A percentile compares a stretch with the other conserved stretches of the same genome.
phyloP scores from a whole-genome alignment of 2,888 invertebrate genomes.

The Teleiodes luculella region DNA sequence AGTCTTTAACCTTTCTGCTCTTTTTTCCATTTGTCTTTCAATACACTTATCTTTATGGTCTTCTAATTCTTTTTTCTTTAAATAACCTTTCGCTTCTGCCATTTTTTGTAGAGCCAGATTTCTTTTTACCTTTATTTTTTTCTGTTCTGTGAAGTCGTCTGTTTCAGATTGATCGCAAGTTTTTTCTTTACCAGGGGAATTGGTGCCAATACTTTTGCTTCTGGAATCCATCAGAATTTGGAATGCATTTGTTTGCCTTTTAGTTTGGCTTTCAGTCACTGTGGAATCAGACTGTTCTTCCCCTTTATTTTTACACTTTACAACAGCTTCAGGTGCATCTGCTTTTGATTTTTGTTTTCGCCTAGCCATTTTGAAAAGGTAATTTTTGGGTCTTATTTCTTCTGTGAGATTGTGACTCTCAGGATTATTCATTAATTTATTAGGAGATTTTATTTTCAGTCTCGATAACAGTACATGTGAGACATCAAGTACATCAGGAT shows the following conservation, averaged over 20 bases:
- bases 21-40: slow-evolving; percentile 77
- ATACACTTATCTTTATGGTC: slow-evolving; percentile 78
- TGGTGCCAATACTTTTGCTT: slow-evolving; percentile 80
- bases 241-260: slow-evolving; percentile 78
- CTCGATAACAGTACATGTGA: slow-evolving; percentile 50
- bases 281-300: slow-evolving; percentile 8
- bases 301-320: slow-evolving; percentile 9
- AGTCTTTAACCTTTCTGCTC: slow-evolving; percentile 78
- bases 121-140: slow-evolving; percentile 62
- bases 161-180: slow-evolving; percentile 36
- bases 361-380: slow-evolving; percentile 61
- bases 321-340: slow-evolving; percentile 12
- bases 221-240: slow-evolving; percentile 83
- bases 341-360: slow-evolving; percentile 36
- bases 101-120: slow-evolving; percentile 78
- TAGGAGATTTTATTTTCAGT: slow-evolving; percentile 55
- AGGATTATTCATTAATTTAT: slow-evolving; percentile 16
- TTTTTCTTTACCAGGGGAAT: slow-evolving; percentile 80
- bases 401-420: slow-evolving; percentile 25
- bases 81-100: slow-evolving; percentile 81
- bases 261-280: slow-evolving; percentile 37
- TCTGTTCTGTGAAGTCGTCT: slow-evolving; percentile 44
- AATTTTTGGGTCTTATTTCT: slow-evolving; percentile 47
- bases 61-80: slow-evolving; percentile 78
- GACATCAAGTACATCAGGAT: slow-evolving; percentile 64